Percentiles rank a stretch among this genome's conserved stretches.
Evolutionary conservation across 2,113 vertebrate genomes (phyloP).

Genomic region (Suncus etruscus): DNA sequence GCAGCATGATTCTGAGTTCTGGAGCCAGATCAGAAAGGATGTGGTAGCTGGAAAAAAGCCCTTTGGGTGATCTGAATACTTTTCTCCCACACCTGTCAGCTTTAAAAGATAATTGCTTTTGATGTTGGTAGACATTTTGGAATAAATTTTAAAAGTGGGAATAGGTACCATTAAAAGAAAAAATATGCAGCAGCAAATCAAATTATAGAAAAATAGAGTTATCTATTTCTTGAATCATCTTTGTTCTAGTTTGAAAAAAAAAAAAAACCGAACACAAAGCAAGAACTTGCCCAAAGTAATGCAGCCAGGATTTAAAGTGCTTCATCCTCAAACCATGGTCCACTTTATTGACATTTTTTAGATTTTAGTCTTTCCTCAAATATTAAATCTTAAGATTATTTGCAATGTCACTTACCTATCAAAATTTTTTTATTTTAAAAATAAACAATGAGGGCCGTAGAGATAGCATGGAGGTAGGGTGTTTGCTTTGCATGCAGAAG

Average conservation of each 20-base stretch:
- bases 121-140: conserved; percentile 10
- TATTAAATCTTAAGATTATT: not conserved
- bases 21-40: not conserved
- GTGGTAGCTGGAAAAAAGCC: conserved; percentile 1
- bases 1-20: not conserved
- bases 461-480: too few species aligned
- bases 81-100: not conserved
- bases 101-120: conserved; percentile 50
- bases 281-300: not conserved
- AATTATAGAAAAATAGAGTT: not conserved
- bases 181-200: not conserved
- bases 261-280: not conserved
- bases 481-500: too few species aligned
- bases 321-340: not conserved
- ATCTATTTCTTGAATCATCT: not conserved
- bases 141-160: conserved; percentile 41
- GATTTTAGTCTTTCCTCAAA: conserved; percentile 9
- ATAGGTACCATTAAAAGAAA: conserved; percentile 14
- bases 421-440: not conserved
- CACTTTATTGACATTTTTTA: not conserved
- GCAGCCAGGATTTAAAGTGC: not conserved
- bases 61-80: not conserved
- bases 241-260: conserved; percentile 11
- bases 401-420: not conserved
- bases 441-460: too few species aligned